A percentile compares a stretch with the other conserved stretches of the same genome.
phyloP scores from a whole-genome alignment of 2,888 invertebrate genomes.

The Drosophila picticornis region DNA sequence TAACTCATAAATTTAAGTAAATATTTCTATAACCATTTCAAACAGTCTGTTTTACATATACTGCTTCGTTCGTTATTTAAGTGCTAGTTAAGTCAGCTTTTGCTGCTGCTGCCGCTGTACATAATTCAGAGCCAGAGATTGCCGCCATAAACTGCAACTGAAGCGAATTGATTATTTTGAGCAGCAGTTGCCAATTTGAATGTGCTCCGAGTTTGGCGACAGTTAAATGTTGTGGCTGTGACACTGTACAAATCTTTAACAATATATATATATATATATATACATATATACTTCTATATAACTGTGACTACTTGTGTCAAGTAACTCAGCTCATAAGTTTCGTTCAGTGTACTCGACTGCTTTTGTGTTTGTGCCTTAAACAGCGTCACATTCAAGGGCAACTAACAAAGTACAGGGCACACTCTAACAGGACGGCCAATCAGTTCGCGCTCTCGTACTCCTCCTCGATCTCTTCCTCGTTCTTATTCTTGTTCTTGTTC shows the following conservation, averaged over 20 bases:
- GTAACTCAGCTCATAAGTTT: conserved; percentile 33
- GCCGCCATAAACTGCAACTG: conserved; percentile 16
- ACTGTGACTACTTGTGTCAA: conserved; percentile 17
- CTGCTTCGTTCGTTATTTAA: conserved; percentile 39
- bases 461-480: background rate
- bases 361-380: conserved; percentile 56
- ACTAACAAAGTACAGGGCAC: conserved; percentile 47
- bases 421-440: conserved; percentile 35
- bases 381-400: conserved; percentile 54
- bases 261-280: conserved; percentile 10
- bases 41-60: conserved; percentile 10
- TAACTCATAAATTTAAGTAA: conserved; percentile 21
- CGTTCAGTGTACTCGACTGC: conserved; percentile 44
- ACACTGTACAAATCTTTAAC: conserved; percentile 32
- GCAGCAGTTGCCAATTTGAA: conserved; percentile 12
- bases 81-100: conserved; percentile 26
- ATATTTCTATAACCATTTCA: conserved; percentile 2
- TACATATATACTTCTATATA: conserved; percentile 6
- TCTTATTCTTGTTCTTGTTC: background rate
- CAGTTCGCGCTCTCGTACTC: conserved; percentile 30
- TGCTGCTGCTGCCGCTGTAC: conserved; percentile 41
- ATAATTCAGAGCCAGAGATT: conserved; percentile 30
- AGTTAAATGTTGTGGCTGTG: conserved; percentile 55
- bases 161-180: conserved; percentile 25
- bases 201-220: conserved; percentile 31